Base-by-base conservation (phyloP, 2,888 invertebrate genomes). In the Leucania comma region DNA sequence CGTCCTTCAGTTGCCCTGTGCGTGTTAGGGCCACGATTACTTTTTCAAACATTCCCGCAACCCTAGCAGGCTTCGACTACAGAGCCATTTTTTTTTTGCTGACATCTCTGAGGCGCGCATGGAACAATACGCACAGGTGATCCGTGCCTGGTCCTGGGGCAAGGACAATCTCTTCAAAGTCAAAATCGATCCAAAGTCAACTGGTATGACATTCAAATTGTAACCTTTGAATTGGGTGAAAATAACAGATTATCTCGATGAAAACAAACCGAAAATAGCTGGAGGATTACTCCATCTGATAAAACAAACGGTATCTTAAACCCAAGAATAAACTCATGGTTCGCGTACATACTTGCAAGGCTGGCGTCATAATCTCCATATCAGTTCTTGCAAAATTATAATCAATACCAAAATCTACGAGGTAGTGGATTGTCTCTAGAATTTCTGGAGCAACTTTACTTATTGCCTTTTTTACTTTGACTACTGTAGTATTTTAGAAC, bases 291-390 rank as follows among this genome's bases (percentile, higher is more conserved):
- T 74, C 51, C 80, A 83, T 80, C 80, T 82, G 80, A 80, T 80
- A 82, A 69, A 80, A 80, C 63, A 80, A 73, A 79, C 80, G 35
- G 38, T 69, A 74, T 80, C 75, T 82, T 73, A 73, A 82, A 73
- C 64, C 64, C 82, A 79, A 78, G 72, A 79, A 82, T 82, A 78
- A 68, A 78, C 80, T 64, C 53, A 26, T 48, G 67, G 67, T 79
- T 50, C 68, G 66, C 63, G 59, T 60, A 71, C 58, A 62, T 72
- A 61, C 64, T 71, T 78, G 65, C 29, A 24, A 29, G 22, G 32
- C 17, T 68, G 82, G 68, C 73, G 78, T 79, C 78, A 78, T 26
- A 12, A 65, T 53, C 48, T 24, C 59, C 14, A 20, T 81, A 78
- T 81, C 65, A 62, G 57, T 51, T 70, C 63, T 61, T 58, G 57